Evolutionary conservation across 2,888 invertebrate species (phyloP).

Genomic region (Gymnocheta viridis): DNA sequence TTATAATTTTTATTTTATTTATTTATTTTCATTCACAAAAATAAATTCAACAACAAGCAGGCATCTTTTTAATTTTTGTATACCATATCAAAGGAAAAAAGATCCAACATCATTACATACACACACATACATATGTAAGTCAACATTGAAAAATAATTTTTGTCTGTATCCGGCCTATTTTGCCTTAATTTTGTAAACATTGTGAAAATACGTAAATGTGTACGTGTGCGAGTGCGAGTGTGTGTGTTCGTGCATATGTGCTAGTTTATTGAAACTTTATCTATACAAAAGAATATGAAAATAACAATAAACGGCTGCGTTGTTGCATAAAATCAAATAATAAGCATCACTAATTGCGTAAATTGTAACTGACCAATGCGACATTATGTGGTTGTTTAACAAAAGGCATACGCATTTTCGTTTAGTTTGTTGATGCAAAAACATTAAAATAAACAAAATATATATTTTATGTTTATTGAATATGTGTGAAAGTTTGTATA

Average conservation of each 20-base stretch:
- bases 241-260: not conserved
- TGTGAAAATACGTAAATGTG: not conserved
- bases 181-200: not conserved
- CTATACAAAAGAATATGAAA: constrained; percentile 10
- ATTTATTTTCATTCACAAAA: not conserved
- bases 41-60: not conserved
- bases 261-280: not conserved
- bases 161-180: constrained; percentile 18
- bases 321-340: constrained; percentile 63
- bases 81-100: not conserved
- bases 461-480: not conserved
- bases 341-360: constrained; percentile 67
- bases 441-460: not conserved
- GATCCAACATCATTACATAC: constrained; percentile 25
- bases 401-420: constrained; percentile 41
- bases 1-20: not conserved
- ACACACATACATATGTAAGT: too few relatives aligned
- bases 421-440: not conserved
- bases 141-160: constrained; percentile 50
- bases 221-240: not conserved
- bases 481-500: not conserved
- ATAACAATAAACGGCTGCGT: not conserved
- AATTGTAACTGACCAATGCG: constrained; percentile 68
- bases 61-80: not conserved
- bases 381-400: constrained; percentile 67